These are phyloP conservation scores for Latrodectus elegans DNA, from an alignment of 2,888 invertebrate genomes.

Conservation along the genomic window DNA sequence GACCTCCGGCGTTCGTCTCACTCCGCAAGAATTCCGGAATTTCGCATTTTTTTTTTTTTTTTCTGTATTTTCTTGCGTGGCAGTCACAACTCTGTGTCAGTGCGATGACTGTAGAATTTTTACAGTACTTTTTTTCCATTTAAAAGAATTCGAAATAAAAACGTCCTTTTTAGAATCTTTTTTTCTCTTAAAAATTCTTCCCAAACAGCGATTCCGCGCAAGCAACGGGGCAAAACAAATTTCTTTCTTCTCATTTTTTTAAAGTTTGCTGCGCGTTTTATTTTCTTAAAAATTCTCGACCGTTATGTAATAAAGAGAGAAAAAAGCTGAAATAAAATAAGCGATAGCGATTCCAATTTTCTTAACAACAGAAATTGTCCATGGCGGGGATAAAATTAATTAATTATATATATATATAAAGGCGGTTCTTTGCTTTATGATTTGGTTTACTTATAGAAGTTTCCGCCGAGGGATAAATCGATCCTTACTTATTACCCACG, in stretches of 20 bases:
- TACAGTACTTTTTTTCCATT: background rate
- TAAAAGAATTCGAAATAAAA: slow-evolving; percentile 9
- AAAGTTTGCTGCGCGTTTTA: background rate
- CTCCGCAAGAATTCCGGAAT: slow-evolving; percentile 39
- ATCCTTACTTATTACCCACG: too few relatives aligned
- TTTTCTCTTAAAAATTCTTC: background rate
- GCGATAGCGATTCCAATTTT: too few relatives aligned
- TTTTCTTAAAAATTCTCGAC: background rate
- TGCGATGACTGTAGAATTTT: background rate
- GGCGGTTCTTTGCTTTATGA: too few relatives aligned
- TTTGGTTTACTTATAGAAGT: too few relatives aligned
- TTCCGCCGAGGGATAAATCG: too few relatives aligned
- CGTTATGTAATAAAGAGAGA: background rate
- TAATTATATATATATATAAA: too few relatives aligned
- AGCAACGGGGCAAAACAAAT: background rate
- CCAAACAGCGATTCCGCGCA: background rate
- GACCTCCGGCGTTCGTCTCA: slow-evolving; percentile 31
- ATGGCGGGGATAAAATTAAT: too few relatives aligned
- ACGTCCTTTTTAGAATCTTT: background rate
- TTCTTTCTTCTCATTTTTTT: background rate
- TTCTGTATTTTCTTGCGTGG: background rate
- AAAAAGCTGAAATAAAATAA: too few relatives aligned
- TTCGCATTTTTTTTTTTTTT: background rate
- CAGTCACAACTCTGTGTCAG: slow-evolving; percentile 13
- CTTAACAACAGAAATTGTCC: too few relatives aligned